Evolutionary conservation across 2,113 vertebrate genomes (phyloP), one percentile per base, ranked within the genome.

Genomic region (Tonatia bakeri): DNA sequence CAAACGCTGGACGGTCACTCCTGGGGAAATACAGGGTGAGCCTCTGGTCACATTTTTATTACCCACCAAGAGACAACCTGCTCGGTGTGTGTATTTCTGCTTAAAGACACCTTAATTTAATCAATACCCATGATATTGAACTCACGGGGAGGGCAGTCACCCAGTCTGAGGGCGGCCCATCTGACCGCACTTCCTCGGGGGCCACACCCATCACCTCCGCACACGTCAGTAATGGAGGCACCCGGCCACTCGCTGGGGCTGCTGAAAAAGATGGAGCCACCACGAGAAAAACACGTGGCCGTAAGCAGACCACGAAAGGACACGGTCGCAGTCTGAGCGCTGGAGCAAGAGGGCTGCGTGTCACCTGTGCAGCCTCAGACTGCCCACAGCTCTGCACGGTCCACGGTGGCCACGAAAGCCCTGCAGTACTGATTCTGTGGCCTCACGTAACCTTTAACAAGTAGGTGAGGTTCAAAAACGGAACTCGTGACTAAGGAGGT

Each of bases 381-480:
- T 45, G 38, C 3, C 17, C 50, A 1, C 8, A 7, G 24, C 36
- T 67, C 69, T 12, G 7, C 16, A 19, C 0, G 2, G 10, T 7
- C 67, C 36, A 0, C 1, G 33, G 7, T 0, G 64, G 2, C 56
- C 16, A 0, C 1, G 3, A 9, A 13, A 10, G 67, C n/a, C 5
- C 5, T 11, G 0, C 2, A 2, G 45, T 4, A 10, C 2, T 4
- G 64, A 20, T 3, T 22, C 17, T 13, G 28, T 0, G 26, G 15
- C 10, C 5, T 11, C 16, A 6, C 11, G 5, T 26, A 33, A 22
- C 8, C 11, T 5, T 6, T 1, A 24, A 33, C 1, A 1, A 69
- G 43, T 0, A 1, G 50, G 64, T 0, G 2, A 36, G 40, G 40
- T 9, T 40, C 91, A 54, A 7, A 33, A 3, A 10, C 0, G 8